Evolutionary conservation across 1,140 invertebrate species (phyloP), one percentile per base, ranked within the genome.

Genomic region (Calliopsis andreniformis): DNA sequence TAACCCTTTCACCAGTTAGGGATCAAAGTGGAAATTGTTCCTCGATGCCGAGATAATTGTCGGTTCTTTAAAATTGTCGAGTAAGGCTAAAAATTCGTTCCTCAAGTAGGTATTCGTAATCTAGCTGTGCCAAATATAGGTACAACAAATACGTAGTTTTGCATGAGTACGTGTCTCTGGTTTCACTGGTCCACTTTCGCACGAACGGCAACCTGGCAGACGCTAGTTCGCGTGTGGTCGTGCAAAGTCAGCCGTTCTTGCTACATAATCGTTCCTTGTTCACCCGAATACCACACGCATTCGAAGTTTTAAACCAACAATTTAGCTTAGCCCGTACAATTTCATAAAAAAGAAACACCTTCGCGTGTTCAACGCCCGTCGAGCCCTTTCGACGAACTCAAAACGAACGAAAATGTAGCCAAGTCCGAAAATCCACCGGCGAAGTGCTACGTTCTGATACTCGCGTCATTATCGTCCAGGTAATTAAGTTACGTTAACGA

Each of bases 1-100:
- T 0, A 51, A 1, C 18, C 16, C 58, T n/a, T 30, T 16, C 8
- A 0, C 18, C 18, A 23, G 3, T 30, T 12, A 61, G 42, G 18
- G 47, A 76, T 70, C 73, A 68, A 68, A 68, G 64, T 53, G 45
- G 56, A 76, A 68, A 69, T 76, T 76, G 55, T 51, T 59, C 55
- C 64, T 28, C 45, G 61, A 59, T 76, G 53, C n/a, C n/a, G n/a
- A n/a, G n/a, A n/a, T n/a, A n/a, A n/a, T n/a, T n/a, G n/a, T n/a
- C n/a, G n/a, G n/a, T n/a, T n/a, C n/a, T n/a, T n/a, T n/a, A n/a
- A n/a, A n/a, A n/a, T n/a, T n/a, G n/a, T n/a, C n/a, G n/a, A n/a
- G n/a, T n/a, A n/a, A n/a, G n/a, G n/a, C n/a, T n/a, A n/a, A n/a
- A n/a, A n/a, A n/a, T n/a, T n/a, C n/a, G n/a, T n/a, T n/a, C n/a